These are phyloP conservation scores for Urocynchramus pylzowi DNA, from an alignment of 2,113 vertebrate genomes.

Conservation along the genomic window DNA sequence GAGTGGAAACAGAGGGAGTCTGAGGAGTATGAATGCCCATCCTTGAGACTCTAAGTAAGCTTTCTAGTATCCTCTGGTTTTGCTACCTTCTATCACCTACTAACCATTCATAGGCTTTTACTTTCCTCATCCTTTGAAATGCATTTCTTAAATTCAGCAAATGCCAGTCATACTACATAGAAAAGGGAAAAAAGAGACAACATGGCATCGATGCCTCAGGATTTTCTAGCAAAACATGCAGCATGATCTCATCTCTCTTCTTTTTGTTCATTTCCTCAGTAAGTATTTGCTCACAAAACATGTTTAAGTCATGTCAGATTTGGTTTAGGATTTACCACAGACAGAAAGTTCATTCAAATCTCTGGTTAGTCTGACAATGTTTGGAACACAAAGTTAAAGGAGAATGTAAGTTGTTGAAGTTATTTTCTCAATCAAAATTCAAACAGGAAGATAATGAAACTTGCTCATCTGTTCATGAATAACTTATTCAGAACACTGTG, in stretches of 20 bases:
- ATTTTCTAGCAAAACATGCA: neutral
- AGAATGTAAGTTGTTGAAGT: neutral
- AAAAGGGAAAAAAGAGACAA: rapidly evolving
- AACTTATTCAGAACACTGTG: neutral
- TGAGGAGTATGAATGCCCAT: neutral
- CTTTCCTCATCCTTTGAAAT: neutral
- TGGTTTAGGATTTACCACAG: neutral
- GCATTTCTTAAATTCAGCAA: neutral
- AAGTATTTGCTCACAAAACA: neutral
- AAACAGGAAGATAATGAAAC: neutral
- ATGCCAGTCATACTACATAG: neutral
- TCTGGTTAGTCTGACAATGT: neutral
- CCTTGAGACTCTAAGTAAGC: neutral
- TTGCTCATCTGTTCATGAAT: neutral
- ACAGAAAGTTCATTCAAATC: neutral
- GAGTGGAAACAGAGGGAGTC: neutral
- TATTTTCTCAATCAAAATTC: neutral
- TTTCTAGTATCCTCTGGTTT: neutral
- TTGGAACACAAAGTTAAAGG: neutral
- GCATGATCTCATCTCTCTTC: neutral
- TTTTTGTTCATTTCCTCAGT: neutral
- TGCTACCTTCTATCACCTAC: neutral
- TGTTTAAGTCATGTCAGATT: neutral
- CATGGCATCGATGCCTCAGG: neutral
- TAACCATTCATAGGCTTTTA: neutral